Evolutionary conservation across 1,140 invertebrate genomes (phyloP).

Genomic region (Camponotus floridanus): DNA sequence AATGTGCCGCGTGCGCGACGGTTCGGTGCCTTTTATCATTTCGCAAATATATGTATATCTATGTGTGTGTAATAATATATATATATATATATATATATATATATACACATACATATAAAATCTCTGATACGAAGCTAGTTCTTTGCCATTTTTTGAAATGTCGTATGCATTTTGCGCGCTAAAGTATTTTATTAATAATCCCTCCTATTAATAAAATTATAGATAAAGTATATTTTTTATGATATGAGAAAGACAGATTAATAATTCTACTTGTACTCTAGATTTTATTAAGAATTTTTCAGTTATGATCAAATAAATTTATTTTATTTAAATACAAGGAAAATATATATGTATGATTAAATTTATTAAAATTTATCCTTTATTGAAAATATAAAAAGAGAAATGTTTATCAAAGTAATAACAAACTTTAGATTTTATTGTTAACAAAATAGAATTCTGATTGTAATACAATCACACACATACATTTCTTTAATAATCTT

Average conservation of each 20-base stretch:
- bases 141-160: background rate
- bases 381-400: background rate
- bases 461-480: background rate
- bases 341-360: background rate
- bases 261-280: background rate
- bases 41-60: background rate
- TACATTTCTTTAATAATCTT: background rate
- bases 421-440: conserved; percentile 2
- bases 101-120: background rate
- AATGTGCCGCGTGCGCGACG: conserved; percentile 18
- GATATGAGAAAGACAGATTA: background rate
- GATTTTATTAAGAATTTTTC: background rate
- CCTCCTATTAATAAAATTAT: background rate
- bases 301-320: background rate
- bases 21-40: conserved; percentile 33
- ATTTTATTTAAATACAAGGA: conserved; percentile 26
- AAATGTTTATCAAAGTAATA: background rate
- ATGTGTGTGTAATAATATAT: too few species aligned
- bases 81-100: background rate
- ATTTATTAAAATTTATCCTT: background rate
- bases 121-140: background rate
- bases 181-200: conserved; percentile 12
- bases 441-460: background rate
- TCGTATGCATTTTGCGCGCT: background rate
- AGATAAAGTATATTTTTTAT: background rate